Base-by-base conservation (phyloP, 2,113 vertebrate species). In the Forbesichthys papilliferus region DNA sequence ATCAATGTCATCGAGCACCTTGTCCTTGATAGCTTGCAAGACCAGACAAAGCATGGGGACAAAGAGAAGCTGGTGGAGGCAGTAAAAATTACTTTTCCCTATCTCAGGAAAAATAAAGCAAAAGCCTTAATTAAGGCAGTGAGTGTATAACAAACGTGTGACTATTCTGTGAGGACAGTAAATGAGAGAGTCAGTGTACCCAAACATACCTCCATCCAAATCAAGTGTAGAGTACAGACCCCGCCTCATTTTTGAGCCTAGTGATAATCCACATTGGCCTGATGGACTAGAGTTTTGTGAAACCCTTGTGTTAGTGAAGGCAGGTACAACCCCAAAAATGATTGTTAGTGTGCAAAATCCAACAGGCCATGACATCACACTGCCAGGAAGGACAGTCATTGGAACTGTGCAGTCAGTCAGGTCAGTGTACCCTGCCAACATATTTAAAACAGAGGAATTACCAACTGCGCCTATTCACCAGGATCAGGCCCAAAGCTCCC, bases 1-100 rank as follows among this genome's bases (percentile, higher is more conserved):
- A 82, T 61, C 46, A 82, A 77, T 66, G 61, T 71, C 0, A 79
- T 79, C 11, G 58, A 64, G 5, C 69, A 34, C 3, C 51, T 78
- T 16, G 64, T 78, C 1, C 20, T 20, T 20, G 20, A 20, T 20
- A 20, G 20, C 20, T 14, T 11, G 12, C 20, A 61, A 14, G 6
- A 34, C 13, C 59, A 61, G 33, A 42, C 33, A 61, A n/a, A 20
- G 11, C 11, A 20, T 5, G 51, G 20, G 14, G 20, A 63, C 27
- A 51, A 4, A 6, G 48, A 66, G 7, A 20, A 52, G 14, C 18
- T 34, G 3, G n/a, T 73, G 27, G 59, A 68, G 34, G 60, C 53
- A 13, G 16, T 70, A 9, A 73, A 46, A 3, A 10, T 9, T 1
- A 54, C 48, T 42, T 64, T 78, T 12, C 75, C 69, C 4, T 11